A percentile compares a stretch with the other conserved stretches of the same genome.
phyloP scores from a whole-genome alignment of 2,113 vertebrate species.

The Pycnonotus jocosus region DNA sequence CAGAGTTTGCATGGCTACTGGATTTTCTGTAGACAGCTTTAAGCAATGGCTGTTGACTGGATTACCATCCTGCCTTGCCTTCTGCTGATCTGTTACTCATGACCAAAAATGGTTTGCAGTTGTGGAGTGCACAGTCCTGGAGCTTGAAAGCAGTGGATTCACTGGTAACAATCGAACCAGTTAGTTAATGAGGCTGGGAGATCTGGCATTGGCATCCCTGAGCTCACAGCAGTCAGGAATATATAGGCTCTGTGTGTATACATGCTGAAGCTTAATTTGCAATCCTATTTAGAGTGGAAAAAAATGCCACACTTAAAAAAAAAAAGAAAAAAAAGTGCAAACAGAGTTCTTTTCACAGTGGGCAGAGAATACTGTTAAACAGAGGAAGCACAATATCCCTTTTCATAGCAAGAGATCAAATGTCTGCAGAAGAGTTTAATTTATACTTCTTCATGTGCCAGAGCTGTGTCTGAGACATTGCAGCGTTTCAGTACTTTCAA shows the following conservation, averaged over 20 bases:
- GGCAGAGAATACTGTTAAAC: constrained; percentile 71
- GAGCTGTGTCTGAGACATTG: constrained; percentile 70
- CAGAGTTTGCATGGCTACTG: background rate
- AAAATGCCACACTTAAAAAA: constrained; percentile 58
- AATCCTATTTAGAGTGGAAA: constrained; percentile 59
- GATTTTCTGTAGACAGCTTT: background rate
- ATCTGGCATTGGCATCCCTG: constrained; percentile 43
- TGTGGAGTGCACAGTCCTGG: background rate
- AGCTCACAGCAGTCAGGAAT: constrained; percentile 47
- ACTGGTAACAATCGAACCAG: background rate
- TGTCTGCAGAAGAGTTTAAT: constrained; percentile 77
- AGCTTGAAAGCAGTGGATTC: background rate
- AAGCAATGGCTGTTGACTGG: background rate
- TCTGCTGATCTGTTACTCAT: background rate
- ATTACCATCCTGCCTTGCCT: background rate
- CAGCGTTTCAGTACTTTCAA: constrained; percentile 63
- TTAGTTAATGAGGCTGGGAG: constrained; percentile 5
- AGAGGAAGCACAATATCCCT: constrained; percentile 75
- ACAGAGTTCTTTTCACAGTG: constrained; percentile 73
- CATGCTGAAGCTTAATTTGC: constrained; percentile 62
- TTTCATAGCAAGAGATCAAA: constrained; percentile 76
- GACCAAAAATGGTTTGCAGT: constrained; percentile 14
- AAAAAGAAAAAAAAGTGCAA: constrained; percentile 33
- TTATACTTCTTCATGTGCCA: constrained; percentile 71
- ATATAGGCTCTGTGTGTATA: constrained; percentile 32